These are phyloP conservation scores for Pollenia angustigena DNA, from an alignment of 2,888 invertebrate species.

Conservation along the genomic window DNA sequence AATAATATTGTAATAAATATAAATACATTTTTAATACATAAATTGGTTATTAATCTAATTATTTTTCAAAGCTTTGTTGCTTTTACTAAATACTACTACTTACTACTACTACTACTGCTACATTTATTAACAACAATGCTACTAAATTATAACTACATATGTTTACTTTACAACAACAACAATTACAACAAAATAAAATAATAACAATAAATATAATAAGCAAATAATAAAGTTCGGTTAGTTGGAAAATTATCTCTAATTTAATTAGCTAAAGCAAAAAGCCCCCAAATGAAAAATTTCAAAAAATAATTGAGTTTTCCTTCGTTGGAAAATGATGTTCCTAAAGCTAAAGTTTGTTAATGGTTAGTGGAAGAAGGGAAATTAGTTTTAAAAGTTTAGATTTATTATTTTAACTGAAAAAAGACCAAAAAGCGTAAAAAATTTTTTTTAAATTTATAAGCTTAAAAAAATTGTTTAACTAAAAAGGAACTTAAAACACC, in stretches of 20 bases:
- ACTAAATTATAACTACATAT: conserved; percentile 36
- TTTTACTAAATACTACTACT: conserved; percentile 41
- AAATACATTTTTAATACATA: conserved; percentile 52
- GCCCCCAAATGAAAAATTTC: not conserved
- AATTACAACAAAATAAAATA: conserved; percentile 3
- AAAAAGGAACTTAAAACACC: too few relatives aligned
- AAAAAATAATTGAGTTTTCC: conserved; percentile 20
- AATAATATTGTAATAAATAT: conserved; percentile 46
- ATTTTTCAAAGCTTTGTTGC: conserved; percentile 71
- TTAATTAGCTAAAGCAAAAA: conserved; percentile 25
- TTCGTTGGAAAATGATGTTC: not conserved
- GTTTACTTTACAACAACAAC: conserved; percentile 27
- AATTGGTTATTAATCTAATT: conserved; percentile 69
- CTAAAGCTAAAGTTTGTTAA: not conserved
- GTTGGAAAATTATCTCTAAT: conserved; percentile 53
- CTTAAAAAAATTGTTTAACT: too few relatives aligned
- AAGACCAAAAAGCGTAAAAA: too few relatives aligned
- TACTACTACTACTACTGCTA: conserved; percentile 31
- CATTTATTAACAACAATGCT: conserved; percentile 35
- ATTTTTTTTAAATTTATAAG: too few relatives aligned
- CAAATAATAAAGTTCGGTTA: conserved; percentile 47
- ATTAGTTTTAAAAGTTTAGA: too few relatives aligned
- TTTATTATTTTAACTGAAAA: too few relatives aligned
- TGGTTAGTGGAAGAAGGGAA: conserved; percentile 10
- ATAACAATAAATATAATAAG: conserved; percentile 32